Evolutionary conservation across 2,888 invertebrate species (phyloP).

Genomic region (Hypolimnas misippus): DNA sequence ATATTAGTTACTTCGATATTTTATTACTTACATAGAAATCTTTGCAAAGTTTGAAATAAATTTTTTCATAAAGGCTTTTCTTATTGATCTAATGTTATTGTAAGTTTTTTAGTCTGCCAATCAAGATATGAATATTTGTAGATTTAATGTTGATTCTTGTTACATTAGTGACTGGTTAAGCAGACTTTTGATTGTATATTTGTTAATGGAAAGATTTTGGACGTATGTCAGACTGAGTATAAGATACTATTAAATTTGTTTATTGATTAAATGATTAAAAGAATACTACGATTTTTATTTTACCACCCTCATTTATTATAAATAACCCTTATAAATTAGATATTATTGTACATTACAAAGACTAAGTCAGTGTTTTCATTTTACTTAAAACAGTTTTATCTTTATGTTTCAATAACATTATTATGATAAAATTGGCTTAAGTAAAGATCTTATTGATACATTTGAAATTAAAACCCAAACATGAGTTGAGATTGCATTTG

Average conservation of each 20-base stretch:
- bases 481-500: conserved; percentile 76
- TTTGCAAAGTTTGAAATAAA: conserved; percentile 16
- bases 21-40: conserved; percentile 21
- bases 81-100: conserved; percentile 22
- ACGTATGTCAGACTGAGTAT: conserved; percentile 78
- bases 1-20: conserved; percentile 46
- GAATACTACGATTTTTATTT: conserved; percentile 44
- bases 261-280: conserved; percentile 67
- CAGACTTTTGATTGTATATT: conserved; percentile 63
- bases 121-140: conserved; percentile 31
- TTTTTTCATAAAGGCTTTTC: conserved; percentile 24
- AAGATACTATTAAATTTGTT: conserved; percentile 75
- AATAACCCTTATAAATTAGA: neutral
- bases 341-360: neutral
- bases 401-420: too few relatives aligned
- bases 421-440: conserved; percentile 66
- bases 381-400: neutral
- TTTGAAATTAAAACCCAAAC: conserved; percentile 77
- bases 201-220: conserved; percentile 65
- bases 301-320: conserved; percentile 8
- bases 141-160: conserved; percentile 40
- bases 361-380: neutral
- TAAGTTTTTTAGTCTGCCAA: conserved; percentile 31
- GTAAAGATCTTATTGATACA: conserved; percentile 67
- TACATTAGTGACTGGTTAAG: conserved; percentile 56